These are phyloP conservation scores for Nyleta sp. DNA, from an alignment of 2,888 invertebrate genomes.

Conservation along the genomic window DNA sequence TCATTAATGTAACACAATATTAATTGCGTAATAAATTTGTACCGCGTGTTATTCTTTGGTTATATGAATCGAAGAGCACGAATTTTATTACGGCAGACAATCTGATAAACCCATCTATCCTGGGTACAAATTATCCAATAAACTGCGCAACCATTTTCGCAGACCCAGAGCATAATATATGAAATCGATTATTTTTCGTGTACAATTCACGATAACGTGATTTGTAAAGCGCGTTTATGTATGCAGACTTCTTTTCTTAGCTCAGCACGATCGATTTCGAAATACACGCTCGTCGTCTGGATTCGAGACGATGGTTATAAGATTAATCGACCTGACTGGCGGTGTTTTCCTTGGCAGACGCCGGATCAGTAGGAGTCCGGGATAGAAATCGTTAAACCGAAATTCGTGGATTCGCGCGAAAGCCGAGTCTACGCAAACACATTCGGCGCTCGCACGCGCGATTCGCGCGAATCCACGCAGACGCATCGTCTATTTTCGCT, in stretches of 20 bases:
- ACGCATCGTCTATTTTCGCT: conserved; percentile 32
- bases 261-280: conserved; percentile 67
- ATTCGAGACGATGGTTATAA: conserved; percentile 65
- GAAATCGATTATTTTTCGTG: conserved; percentile 57
- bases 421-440: conserved; percentile 38
- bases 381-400: conserved; percentile 65
- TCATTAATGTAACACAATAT: too few relatives aligned
- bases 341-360: conserved; percentile 67
- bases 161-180: conserved; percentile 39
- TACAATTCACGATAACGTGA: conserved; percentile 49
- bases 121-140: conserved; percentile 35
- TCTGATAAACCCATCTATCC: conserved; percentile 23
- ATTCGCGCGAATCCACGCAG: conserved; percentile 26
- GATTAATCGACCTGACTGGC: conserved; percentile 66
- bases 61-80: too few relatives aligned
- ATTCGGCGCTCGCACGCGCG: conserved; percentile 29
- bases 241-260: conserved; percentile 63
- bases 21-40: too few relatives aligned
- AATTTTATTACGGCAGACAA: background rate
- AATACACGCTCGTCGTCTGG: conserved; percentile 64
- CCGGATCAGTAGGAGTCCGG: conserved; percentile 64
- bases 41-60: too few relatives aligned
- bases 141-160: conserved; percentile 30
- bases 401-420: conserved; percentile 71
- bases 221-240: conserved; percentile 58